Percentiles rank a stretch among this genome's conserved stretches.
phyloP scores from a whole-genome alignment of 1,140 invertebrate genomes.

The Lepidurus packardi region DNA sequence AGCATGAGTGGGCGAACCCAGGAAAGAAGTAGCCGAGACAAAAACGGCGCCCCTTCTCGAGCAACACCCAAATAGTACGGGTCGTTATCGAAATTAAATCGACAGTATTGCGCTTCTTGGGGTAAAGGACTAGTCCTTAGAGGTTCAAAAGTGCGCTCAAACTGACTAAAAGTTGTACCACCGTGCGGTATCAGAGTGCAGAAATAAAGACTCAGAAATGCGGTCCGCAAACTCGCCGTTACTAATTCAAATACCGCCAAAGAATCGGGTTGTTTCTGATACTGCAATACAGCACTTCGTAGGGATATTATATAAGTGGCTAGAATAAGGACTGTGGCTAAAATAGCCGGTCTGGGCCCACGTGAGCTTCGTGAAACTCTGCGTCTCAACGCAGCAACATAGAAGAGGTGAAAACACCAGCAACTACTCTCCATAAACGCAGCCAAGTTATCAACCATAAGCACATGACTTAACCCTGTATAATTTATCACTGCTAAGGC shows the following conservation, averaged over 20 bases:
- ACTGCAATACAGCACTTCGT: background rate
- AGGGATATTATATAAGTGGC: background rate
- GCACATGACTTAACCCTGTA: background rate
- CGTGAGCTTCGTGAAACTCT: conserved; percentile 30
- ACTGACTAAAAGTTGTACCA: background rate
- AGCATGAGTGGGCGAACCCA: conserved; percentile 82
- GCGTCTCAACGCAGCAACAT: conserved; percentile 29
- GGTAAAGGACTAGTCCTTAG: conserved; percentile 18
- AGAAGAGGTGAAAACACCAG: conserved; percentile 32
- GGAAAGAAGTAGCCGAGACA: conserved; percentile 71
- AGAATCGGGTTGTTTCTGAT: conserved; percentile 2
- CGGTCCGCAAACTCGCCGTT: background rate
- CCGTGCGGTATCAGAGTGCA: conserved; percentile 35
- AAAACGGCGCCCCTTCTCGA: conserved; percentile 63
- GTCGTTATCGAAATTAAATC: conserved; percentile 46
- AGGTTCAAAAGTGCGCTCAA: conserved; percentile 26
- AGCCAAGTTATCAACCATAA: conserved; percentile 25
- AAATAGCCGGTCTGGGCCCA: background rate
- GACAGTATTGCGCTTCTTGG: conserved; percentile 22
- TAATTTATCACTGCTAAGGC: conserved; percentile 25
- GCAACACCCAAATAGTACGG: conserved; percentile 66
- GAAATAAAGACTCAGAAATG: conserved; percentile 31
- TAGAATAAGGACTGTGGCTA: background rate
- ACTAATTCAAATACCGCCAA: background rate
- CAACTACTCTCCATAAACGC: background rate